Evolutionary conservation across 1,140 invertebrate genomes (phyloP).

Genomic region (Drosophila bifasciata): DNA sequence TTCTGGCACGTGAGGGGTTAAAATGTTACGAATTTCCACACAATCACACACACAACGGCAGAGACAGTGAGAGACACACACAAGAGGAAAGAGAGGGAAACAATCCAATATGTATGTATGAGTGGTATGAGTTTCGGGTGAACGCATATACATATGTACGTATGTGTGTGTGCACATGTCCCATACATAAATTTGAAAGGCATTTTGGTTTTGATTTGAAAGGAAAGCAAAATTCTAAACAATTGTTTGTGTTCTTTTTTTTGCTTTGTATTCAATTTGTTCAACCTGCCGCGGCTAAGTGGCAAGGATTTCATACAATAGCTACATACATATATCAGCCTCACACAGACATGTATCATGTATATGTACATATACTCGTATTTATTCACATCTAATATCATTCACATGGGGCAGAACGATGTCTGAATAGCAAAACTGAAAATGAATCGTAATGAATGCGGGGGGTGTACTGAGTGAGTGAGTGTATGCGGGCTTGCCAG

Average conservation of each 20-base stretch:
- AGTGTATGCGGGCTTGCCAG: conserved; percentile 42
- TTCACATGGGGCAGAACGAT: conserved; percentile 29
- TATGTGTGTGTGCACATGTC: too few species aligned
- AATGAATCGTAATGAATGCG: conserved; percentile 72
- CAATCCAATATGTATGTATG: not conserved
- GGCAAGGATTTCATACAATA: conserved; percentile 28
- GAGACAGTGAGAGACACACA: not conserved
- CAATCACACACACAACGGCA: conserved; percentile 26
- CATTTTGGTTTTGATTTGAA: conserved; percentile 65
- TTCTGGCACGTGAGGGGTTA: conserved; percentile 75
- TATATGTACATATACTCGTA: conserved; percentile 11
- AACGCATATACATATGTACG: too few species aligned
- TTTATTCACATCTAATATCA: conserved; percentile 22
- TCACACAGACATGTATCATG: not conserved
- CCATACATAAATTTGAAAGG: conserved; percentile 48
- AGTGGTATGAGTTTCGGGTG: conserved; percentile 1
- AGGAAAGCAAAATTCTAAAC: conserved; percentile 68
- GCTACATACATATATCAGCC: conserved; percentile 22
- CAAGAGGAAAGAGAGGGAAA: not conserved
- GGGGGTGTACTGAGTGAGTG: conserved; percentile 20
- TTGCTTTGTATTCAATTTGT: conserved; percentile 52
- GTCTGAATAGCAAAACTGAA: conserved; percentile 68
- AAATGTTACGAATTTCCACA: conserved; percentile 69
- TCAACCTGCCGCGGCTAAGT: conserved; percentile 40
- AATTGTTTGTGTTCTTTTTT: conserved; percentile 41